phyloP scores from a whole-genome alignment of 2,797 vertebrate species.

The Serranus cabrilla region DNA sequence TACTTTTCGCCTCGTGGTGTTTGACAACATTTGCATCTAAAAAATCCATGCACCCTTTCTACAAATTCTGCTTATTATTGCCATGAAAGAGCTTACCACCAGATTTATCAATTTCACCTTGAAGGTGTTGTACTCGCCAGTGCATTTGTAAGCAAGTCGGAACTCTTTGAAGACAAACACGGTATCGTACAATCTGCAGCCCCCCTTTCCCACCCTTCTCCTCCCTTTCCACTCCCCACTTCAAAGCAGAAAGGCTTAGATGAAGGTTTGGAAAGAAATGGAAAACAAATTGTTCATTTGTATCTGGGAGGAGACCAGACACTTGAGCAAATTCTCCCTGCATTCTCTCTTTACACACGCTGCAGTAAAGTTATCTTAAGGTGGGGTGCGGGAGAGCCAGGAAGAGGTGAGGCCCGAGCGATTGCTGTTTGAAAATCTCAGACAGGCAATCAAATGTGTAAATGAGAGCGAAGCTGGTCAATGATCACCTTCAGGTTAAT shows the following conservation, averaged over 20 bases:
- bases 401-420: slow-evolving; percentile 18
- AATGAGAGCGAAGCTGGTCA: slow-evolving; percentile 72
- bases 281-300: slow-evolving; percentile 87
- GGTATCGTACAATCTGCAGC: slow-evolving; percentile 75
- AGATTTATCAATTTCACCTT: slow-evolving; percentile 88
- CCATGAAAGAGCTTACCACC: slow-evolving; percentile 75
- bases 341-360: slow-evolving; percentile 63
- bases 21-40: slow-evolving; percentile 79
- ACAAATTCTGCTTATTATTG: slow-evolving; percentile 77
- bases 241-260: slow-evolving; percentile 82
- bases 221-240: slow-evolving; percentile 75
- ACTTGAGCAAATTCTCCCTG: slow-evolving; percentile 82
- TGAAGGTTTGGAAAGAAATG: slow-evolving; percentile 83
- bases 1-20: slow-evolving; percentile 71
- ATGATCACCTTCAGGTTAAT: slow-evolving; percentile 74
- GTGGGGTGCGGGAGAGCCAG: slow-evolving; percentile 39
- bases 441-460: slow-evolving; percentile 76
- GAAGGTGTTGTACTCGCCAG: slow-evolving; percentile 82
- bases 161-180: slow-evolving; percentile 85
- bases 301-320: slow-evolving; percentile 85
- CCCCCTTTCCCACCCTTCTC: slow-evolving; percentile 59
- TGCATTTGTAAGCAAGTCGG: slow-evolving; percentile 82
- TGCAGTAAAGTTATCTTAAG: slow-evolving; percentile 63
- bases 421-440: slow-evolving; percentile 73
- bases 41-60: slow-evolving; percentile 73